Percentiles rank a stretch among this genome's conserved stretches.
phyloP scores from a whole-genome alignment of 2,888 invertebrate species.

The Drosophila paranaensis region DNA sequence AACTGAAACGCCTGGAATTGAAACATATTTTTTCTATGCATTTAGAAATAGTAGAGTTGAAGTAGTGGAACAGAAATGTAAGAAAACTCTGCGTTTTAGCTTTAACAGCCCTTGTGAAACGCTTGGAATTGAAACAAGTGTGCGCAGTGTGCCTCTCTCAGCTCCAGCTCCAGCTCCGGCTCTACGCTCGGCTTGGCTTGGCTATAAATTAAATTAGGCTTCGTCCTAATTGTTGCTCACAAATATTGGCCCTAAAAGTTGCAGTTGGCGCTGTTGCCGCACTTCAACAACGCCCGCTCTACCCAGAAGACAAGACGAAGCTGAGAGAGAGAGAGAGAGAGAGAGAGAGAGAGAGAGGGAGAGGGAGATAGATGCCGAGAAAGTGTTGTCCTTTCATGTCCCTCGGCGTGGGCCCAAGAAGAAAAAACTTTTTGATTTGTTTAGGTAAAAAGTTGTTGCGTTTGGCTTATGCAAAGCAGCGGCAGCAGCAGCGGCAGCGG shows the following conservation, averaged over 20 bases:
- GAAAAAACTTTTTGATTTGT: conserved; percentile 65
- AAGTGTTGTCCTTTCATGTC: conserved; percentile 60
- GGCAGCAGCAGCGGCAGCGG: conserved; percentile 21
- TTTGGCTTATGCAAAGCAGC: conserved; percentile 61
- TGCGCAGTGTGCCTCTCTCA: neutral
- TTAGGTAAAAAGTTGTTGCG: conserved; percentile 61
- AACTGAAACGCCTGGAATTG: neutral
- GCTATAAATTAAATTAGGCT: conserved; percentile 35
- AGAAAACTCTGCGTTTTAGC: too few species aligned
- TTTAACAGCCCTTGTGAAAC: neutral
- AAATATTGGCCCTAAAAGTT: conserved; percentile 45
- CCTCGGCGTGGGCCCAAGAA: conserved; percentile 38
- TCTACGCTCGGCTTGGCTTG: neutral
- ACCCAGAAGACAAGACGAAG: conserved; percentile 22
- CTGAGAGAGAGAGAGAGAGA: neutral
- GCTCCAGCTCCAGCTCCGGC: neutral
- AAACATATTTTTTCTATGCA: too few species aligned
- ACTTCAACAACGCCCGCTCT: conserved; percentile 43
- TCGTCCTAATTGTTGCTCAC: conserved; percentile 42
- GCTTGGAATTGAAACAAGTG: neutral
- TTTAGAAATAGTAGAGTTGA: too few species aligned
- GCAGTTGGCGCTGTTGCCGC: conserved; percentile 49
- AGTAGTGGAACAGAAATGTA: too few species aligned
- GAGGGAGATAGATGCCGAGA: neutral
- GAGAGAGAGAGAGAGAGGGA: neutral